Percentiles rank a stretch among this genome's conserved stretches.
phyloP scores from a whole-genome alignment of 1,140 invertebrate genomes.

The Carposina sasakii region DNA sequence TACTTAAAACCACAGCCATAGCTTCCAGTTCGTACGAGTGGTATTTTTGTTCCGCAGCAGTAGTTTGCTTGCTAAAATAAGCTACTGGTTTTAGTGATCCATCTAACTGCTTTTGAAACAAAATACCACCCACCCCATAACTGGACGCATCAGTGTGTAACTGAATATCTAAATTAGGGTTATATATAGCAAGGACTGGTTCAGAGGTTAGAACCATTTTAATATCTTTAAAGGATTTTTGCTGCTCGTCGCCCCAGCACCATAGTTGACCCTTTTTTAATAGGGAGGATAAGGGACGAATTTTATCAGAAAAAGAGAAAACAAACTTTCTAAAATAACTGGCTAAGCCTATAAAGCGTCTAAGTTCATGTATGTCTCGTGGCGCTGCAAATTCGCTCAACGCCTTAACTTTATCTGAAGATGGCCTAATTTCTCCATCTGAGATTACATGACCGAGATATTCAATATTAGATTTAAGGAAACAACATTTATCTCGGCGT shows the following conservation, averaged over 20 bases:
- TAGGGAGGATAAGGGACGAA: neutral
- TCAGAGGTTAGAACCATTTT: neutral
- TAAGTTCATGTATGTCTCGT: neutral
- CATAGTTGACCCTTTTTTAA: neutral
- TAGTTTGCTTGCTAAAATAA: constrained; percentile 1
- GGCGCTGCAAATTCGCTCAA: no score
- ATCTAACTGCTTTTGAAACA: neutral
- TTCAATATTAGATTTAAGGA: no score
- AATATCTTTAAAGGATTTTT: neutral
- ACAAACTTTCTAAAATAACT: constrained; percentile 1
- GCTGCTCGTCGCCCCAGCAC: neutral
- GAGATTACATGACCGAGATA: no score
- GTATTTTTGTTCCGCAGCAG: neutral
- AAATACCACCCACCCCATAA: neutral
- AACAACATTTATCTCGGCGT: no score
- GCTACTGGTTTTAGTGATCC: neutral
- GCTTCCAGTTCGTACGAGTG: neutral
- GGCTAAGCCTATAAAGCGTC: neutral
- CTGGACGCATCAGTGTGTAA: neutral
- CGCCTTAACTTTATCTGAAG: no score
- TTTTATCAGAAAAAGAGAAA: neutral
- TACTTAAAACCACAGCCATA: neutral
- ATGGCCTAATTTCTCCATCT: no score
- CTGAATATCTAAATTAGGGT: neutral
- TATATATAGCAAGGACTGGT: neutral